phyloP scores from a whole-genome alignment of 1,140 invertebrate genomes.

The Drosophila takahashii region DNA sequence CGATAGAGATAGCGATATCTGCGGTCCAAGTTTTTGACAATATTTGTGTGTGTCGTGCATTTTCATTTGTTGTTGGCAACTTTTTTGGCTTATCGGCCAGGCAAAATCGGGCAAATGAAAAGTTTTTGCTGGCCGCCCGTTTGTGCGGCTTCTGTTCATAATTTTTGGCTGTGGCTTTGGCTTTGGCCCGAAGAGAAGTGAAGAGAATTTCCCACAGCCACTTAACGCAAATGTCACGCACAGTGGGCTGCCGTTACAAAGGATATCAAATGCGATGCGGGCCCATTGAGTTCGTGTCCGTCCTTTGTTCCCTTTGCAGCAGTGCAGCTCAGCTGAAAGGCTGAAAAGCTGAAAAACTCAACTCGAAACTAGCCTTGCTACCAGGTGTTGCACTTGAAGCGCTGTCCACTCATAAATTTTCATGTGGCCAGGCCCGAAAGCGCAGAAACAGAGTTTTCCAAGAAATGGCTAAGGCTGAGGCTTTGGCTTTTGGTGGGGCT shows the following conservation, averaged over 20 bases:
- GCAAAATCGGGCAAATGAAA: constrained; percentile 67
- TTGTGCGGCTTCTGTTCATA: constrained; percentile 23
- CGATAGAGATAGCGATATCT: constrained; percentile 46
- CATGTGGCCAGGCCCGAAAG: constrained; percentile 65
- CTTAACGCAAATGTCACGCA: constrained; percentile 82
- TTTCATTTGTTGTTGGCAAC: constrained; percentile 72
- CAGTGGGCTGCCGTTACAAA: constrained; percentile 62
- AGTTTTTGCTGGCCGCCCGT: constrained; percentile 42
- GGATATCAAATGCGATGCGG: constrained; percentile 78
- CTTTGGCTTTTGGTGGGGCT: constrained; percentile 38
- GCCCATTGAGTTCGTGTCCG: constrained; percentile 50
- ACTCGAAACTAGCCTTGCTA: constrained; percentile 36
- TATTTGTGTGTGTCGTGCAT: constrained; percentile 61
- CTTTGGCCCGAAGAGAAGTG: constrained; percentile 17
- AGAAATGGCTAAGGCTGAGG: constrained; percentile 61
- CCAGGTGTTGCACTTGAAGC: constrained; percentile 77
- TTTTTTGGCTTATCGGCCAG: constrained; percentile 57
- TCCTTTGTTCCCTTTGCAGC: constrained; percentile 35
- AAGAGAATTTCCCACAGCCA: constrained; percentile 76
- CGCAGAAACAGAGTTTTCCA: constrained; percentile 77
- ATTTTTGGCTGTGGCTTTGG: constrained; percentile 1
- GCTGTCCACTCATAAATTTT: constrained; percentile 75
- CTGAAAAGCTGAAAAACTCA: neutral
- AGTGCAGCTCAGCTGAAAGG: constrained; percentile 13
- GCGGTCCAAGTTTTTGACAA: constrained; percentile 58